These are phyloP conservation scores for Platycercus adscitus DNA, from an alignment of 2,113 vertebrate genomes.

Conservation along the genomic window DNA sequence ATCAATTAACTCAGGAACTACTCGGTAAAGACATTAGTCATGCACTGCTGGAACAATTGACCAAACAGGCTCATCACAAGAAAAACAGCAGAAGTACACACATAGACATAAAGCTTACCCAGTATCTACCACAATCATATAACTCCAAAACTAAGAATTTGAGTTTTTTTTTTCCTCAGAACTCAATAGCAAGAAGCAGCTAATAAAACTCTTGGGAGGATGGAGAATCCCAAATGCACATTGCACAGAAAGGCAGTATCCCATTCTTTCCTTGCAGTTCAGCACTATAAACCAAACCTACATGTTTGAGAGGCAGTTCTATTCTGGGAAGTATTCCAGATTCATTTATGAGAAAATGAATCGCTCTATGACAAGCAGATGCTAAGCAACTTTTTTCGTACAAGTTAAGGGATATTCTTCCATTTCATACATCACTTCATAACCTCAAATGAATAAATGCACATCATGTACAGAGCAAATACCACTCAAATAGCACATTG, in stretches of 20 bases:
- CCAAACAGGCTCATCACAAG: not conserved
- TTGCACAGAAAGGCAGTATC: not conserved
- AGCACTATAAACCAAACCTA: not conserved
- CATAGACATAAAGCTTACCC: not conserved
- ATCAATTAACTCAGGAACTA: not conserved
- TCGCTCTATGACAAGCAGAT: not conserved
- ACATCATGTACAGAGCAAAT: not conserved
- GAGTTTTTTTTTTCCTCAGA: not conserved
- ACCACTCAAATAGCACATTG: not conserved
- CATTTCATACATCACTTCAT: not conserved
- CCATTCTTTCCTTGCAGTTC: not conserved
- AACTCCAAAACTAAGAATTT: not conserved
- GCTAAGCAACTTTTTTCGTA: not conserved
- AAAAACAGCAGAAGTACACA: not conserved
- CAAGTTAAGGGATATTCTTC: not conserved
- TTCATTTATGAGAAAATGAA: conserved; percentile 27
- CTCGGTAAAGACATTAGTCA: not conserved
- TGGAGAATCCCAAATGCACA: not conserved
- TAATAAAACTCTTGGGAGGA: not conserved
- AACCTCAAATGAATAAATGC: not conserved
- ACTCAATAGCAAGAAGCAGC: not conserved
- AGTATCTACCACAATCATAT: not conserved
- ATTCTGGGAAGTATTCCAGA: conserved; percentile 33
- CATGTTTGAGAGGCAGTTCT: not conserved
- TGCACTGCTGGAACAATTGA: not conserved